Conservation (phyloP, 1,140 invertebrate genomes). For the Bicyclus anynana region DNA sequence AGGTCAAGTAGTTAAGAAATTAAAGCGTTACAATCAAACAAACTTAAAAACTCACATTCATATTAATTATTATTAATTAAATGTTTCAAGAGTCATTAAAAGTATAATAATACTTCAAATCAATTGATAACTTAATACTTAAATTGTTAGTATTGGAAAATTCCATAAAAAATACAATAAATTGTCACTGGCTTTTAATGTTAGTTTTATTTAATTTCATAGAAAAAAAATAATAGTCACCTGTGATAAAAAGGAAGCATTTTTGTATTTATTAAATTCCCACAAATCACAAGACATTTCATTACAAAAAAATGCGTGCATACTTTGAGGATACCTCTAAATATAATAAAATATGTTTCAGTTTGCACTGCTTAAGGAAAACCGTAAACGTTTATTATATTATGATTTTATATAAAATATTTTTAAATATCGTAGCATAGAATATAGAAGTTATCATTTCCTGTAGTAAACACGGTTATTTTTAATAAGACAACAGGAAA, state of each 20-base stretch:
- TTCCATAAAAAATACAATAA: not conserved
- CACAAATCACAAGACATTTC: slow-evolving; percentile 30
- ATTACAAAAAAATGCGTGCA: slow-evolving; percentile 22
- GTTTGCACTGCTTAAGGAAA: slow-evolving; percentile 26
- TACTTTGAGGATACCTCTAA: slow-evolving; percentile 7
- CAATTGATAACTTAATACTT: too few species aligned
- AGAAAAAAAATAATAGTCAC: slow-evolving; percentile 18
- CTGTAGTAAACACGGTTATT: slow-evolving; percentile 30
- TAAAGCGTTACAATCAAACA: too few species aligned
- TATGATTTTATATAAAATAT: slow-evolving; percentile 22
- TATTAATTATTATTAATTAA: too few species aligned
- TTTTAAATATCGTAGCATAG: slow-evolving; percentile 16
- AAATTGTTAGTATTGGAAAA: not conserved
- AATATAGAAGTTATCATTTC: slow-evolving; percentile 31
- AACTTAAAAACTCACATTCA: too few species aligned
- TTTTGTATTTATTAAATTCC: slow-evolving; percentile 25
- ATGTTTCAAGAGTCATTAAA: too few species aligned
- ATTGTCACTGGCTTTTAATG: too few species aligned
- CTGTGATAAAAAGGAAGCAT: slow-evolving; percentile 28
- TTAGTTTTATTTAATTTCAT: too few species aligned
- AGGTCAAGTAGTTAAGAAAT: too few species aligned
- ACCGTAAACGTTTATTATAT: slow-evolving; percentile 29
- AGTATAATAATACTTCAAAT: too few species aligned
- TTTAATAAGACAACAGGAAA: slow-evolving; percentile 37
- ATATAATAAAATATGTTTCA: slow-evolving; percentile 23